Evolutionary conservation across 2,113 vertebrate species (phyloP).

Genomic region (Sclerurus mexicanus): DNA sequence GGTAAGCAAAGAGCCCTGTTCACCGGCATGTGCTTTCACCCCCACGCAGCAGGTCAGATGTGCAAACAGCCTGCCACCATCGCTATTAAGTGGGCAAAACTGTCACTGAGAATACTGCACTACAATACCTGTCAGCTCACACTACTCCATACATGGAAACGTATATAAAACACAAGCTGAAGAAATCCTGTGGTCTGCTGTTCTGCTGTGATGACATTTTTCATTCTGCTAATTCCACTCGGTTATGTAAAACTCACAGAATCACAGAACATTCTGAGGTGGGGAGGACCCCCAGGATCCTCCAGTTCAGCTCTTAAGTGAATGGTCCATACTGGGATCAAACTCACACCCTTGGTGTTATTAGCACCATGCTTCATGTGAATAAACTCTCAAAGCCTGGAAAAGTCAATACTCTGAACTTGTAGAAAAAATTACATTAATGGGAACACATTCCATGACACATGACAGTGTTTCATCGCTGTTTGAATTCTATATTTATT

Average conservation of each 20-base stretch:
- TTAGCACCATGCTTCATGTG: neutral
- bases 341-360: neutral
- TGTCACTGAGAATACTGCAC: too few relatives aligned
- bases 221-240: neutral
- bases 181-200: neutral
- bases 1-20: neutral
- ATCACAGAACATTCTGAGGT: neutral
- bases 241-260: neutral
- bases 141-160: too few relatives aligned
- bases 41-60: neutral
- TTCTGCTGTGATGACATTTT: neutral
- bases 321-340: neutral
- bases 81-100: neutral
- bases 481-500: neutral
- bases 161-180: neutral
- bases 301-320: neutral
- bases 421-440: neutral
- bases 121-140: neutral
- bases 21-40: neutral
- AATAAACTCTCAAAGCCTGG: neutral
- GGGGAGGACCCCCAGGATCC: neutral
- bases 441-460: accelerated
- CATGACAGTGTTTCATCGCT: accelerated
- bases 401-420: neutral
- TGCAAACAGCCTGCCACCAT: neutral